phyloP scores from a whole-genome alignment of 2,113 vertebrate genomes.

The Hassar affinis region DNA sequence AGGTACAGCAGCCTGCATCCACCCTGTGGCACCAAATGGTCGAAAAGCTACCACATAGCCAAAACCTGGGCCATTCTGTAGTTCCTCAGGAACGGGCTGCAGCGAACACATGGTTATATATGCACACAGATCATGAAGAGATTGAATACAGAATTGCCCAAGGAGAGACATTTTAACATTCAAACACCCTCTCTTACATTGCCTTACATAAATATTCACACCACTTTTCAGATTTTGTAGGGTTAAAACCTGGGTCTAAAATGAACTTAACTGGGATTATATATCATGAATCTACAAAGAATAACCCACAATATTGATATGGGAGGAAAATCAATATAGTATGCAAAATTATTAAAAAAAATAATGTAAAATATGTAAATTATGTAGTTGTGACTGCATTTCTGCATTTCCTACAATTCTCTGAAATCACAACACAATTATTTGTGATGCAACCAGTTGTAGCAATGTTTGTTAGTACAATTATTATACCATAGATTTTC shows the following conservation, averaged over 20 bases:
- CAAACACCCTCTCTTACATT: neutral
- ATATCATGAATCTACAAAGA: slow-evolving; percentile 3
- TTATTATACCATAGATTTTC: neutral
- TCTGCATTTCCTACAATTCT: neutral
- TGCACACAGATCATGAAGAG: neutral
- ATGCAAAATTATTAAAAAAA: neutral
- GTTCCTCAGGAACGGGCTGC: slow-evolving; percentile 93
- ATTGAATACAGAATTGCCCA: neutral
- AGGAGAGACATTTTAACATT: neutral
- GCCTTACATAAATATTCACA: neutral
- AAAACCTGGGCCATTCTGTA: slow-evolving; percentile 93
- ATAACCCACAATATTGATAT: neutral
- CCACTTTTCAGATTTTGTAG: neutral
- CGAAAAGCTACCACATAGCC: slow-evolving; percentile 96
- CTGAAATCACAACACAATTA: neutral
- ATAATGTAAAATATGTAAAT: neutral
- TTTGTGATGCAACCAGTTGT: neutral
- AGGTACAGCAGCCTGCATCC: slow-evolving; percentile 96
- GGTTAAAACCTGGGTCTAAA: neutral
- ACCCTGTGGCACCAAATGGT: slow-evolving; percentile 82
- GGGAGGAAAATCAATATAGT: neutral
- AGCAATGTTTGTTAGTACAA: neutral
- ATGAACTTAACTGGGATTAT: neutral
- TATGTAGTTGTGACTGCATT: neutral
- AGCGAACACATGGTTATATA: slow-evolving; percentile 28